Evolutionary conservation across 2,888 invertebrate species (phyloP).

Genomic region (Schrankia costaestrigalis): DNA sequence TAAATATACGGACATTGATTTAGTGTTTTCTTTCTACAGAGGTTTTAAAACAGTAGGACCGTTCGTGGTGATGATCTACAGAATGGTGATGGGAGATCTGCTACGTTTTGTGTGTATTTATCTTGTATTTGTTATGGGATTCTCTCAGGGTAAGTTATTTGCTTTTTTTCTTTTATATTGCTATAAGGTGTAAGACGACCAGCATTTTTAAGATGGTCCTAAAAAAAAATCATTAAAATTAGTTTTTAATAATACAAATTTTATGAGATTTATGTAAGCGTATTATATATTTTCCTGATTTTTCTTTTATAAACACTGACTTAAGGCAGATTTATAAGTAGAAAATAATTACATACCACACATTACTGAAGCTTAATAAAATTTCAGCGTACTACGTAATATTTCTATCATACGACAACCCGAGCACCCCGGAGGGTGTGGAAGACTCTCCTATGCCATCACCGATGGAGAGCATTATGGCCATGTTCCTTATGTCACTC

Average conservation of each 20-base stretch:
- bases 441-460: slow-evolving; percentile 94
- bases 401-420: slow-evolving; percentile 93
- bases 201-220: too few species aligned
- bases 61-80: slow-evolving; percentile 99
- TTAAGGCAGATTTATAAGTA: too few species aligned
- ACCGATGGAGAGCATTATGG: slow-evolving; percentile 96
- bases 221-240: too few species aligned
- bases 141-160: slow-evolving; percentile 89
- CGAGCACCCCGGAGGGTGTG: slow-evolving; percentile 89
- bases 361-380: too few species aligned
- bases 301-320: too few species aligned
- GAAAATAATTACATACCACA: too few species aligned
- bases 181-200: too few species aligned
- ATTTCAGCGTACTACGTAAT: slow-evolving; percentile 92
- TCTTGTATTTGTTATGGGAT: slow-evolving; percentile 96
- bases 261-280: too few species aligned
- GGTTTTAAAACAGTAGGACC: slow-evolving; percentile 99
- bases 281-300: too few species aligned
- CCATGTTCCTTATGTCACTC: slow-evolving; percentile 99
- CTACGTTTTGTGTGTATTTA: slow-evolving; percentile 98
- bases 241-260: too few species aligned
- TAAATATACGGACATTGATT: too few species aligned
- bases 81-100: slow-evolving; percentile 98
- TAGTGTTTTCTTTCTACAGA: slow-evolving; percentile 66
- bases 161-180: neutral